phyloP scores from a whole-genome alignment of 1,140 invertebrate genomes.

The Drosophila jambulina region DNA sequence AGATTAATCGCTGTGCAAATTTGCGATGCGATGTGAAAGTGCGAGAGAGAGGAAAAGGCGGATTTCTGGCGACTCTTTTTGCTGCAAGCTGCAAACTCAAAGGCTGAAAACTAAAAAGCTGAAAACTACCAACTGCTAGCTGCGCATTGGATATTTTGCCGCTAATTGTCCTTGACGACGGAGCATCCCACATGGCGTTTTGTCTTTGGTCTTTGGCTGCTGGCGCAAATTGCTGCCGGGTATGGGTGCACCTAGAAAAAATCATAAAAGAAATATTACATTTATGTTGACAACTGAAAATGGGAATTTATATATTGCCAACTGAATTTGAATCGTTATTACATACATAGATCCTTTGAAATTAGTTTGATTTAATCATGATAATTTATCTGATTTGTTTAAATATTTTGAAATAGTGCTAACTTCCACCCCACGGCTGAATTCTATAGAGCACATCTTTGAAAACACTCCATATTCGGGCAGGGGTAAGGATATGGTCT shows the following conservation, averaged over 20 bases:
- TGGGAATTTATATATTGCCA: background rate
- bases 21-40: conserved; percentile 74
- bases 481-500: no score
- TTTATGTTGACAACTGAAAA: background rate
- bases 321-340: background rate
- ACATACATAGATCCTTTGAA: background rate
- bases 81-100: conserved; percentile 2
- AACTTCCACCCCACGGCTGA: no score
- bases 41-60: conserved; percentile 30
- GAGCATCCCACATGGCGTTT: conserved; percentile 75
- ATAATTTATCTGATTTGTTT: no score
- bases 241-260: conserved; percentile 43
- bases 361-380: no score
- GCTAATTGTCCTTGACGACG: conserved; percentile 79
- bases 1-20: conserved; percentile 74
- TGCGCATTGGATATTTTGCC: conserved; percentile 63
- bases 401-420: no score
- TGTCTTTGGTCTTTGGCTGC: conserved; percentile 44
- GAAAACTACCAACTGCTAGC: conserved; percentile 27
- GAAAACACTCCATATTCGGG: no score
- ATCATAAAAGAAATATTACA: background rate
- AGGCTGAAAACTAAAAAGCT: conserved; percentile 10
- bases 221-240: conserved; percentile 76
- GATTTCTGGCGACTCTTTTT: conserved; percentile 39
- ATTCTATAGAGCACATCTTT: no score